These are phyloP conservation scores for Lissonota sp. DNA, from an alignment of 2,888 invertebrate species.

Conservation along the genomic window DNA sequence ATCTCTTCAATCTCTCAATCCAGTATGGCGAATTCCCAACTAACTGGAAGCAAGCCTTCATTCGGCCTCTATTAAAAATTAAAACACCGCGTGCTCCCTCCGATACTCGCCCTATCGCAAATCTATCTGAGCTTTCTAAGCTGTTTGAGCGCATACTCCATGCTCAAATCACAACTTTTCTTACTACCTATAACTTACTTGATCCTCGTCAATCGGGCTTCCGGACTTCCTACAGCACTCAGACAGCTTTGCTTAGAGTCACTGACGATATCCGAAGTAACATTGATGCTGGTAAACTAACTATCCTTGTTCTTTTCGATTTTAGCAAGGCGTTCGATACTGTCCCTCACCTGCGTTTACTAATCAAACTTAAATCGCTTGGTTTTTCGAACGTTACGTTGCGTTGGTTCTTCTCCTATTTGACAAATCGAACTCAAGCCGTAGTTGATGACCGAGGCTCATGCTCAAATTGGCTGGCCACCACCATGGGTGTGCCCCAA, in stretches of 20 bases:
- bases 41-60: neutral
- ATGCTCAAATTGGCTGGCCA: too few relatives aligned
- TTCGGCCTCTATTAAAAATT: neutral
- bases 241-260: constrained; percentile 5
- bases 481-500: too few relatives aligned
- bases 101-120: constrained; percentile 37
- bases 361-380: neutral
- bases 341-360: neutral
- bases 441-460: too few relatives aligned
- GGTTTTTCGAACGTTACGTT: neutral
- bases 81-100: neutral
- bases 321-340: constrained; percentile 38
- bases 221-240: neutral
- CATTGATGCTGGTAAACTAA: constrained; percentile 6
- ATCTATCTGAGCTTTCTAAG: constrained; percentile 37
- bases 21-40: neutral
- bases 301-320: constrained; percentile 31
- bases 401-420: neutral
- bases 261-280: constrained; percentile 2
- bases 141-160: constrained; percentile 8
- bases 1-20: neutral
- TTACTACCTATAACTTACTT: neutral
- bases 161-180: neutral
- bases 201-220: constrained; percentile 21
- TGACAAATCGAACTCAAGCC: neutral